These are phyloP conservation scores for Heliconius aoede DNA, from an alignment of 2,888 invertebrate genomes.

Conservation along the genomic window DNA sequence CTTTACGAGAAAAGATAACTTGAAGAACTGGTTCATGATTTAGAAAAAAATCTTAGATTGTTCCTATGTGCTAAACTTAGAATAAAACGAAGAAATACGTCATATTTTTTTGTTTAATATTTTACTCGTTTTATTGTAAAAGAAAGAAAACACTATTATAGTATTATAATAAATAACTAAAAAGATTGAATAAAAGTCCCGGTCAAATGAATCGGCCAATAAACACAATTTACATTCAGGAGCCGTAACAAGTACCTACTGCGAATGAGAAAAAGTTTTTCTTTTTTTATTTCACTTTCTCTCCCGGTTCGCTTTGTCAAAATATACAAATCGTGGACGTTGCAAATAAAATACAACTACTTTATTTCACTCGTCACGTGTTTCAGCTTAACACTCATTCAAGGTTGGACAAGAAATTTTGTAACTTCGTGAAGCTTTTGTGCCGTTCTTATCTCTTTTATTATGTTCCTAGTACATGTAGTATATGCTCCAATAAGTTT, in stretches of 20 bases:
- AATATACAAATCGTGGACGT: constrained; percentile 20
- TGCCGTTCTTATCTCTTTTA: background rate
- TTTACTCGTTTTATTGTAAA: background rate
- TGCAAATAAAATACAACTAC: background rate
- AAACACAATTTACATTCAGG: constrained; percentile 20
- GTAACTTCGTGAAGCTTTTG: constrained; percentile 4
- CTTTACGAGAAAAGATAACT: too few species aligned
- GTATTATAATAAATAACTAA: constrained; percentile 1
- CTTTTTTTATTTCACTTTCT: constrained; percentile 19
- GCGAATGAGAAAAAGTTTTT: constrained; percentile 20
- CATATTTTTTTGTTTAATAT: background rate
- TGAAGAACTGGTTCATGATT: too few species aligned
- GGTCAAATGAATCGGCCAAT: constrained; percentile 15
- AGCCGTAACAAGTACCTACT: constrained; percentile 14
- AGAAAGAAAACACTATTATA: background rate
- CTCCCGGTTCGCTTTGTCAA: constrained; percentile 10
- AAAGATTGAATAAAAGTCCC: constrained; percentile 4
- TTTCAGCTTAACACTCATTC: constrained; percentile 18
- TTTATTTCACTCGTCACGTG: constrained; percentile 20
- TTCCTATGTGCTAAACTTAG: too few species aligned
- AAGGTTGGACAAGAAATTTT: constrained; percentile 20
- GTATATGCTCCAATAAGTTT: background rate
- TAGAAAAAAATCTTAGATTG: too few species aligned
- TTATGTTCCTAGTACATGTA: constrained; percentile 8
- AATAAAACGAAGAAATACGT: background rate